Evolutionary conservation across 2,797 vertebrate genomes (phyloP).

Genomic region (Propithecus deckenii): DNA sequence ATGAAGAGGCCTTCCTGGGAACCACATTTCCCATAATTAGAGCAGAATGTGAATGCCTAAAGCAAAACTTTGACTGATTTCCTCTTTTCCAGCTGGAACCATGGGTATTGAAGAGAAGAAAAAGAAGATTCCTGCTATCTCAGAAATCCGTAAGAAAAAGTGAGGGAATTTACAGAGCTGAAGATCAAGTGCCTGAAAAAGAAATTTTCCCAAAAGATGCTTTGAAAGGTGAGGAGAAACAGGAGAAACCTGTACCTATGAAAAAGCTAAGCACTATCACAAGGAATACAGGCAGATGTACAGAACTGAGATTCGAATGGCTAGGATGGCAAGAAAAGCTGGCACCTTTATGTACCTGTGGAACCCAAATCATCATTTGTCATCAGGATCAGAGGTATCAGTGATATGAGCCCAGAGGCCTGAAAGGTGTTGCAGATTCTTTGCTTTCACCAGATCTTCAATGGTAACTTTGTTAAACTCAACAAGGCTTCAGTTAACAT

Average conservation of each 20-base stretch:
- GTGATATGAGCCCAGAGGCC: slow-evolving; percentile 93
- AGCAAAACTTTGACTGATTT: background rate
- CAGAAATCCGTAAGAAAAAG: background rate
- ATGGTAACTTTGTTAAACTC: slow-evolving; percentile 92
- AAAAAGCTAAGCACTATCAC: background rate
- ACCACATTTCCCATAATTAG: background rate
- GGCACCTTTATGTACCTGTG: background rate
- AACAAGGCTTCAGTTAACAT: slow-evolving; percentile 95
- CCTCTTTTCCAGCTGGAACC: slow-evolving; percentile 91
- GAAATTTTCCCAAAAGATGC: background rate
- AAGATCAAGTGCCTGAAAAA: slow-evolving; percentile 77
- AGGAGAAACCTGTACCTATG: background rate
- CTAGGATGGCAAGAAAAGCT: background rate
- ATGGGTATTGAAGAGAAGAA: slow-evolving; percentile 93
- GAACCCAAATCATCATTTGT: background rate
- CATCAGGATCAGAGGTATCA: slow-evolving; percentile 86
- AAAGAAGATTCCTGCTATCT: slow-evolving; percentile 69
- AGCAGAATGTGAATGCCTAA: background rate
- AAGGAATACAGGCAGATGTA: background rate
- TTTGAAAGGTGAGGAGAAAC: background rate
- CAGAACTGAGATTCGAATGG: background rate
- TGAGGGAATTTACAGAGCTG: background rate
- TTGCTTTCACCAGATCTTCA: slow-evolving; percentile 94
- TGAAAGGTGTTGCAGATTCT: slow-evolving; percentile 94
- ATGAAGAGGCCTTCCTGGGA: background rate